Percentiles rank a stretch among this genome's conserved stretches.
phyloP scores from a whole-genome alignment of 2,888 invertebrate species.

The Aspidapion aeneum region DNA sequence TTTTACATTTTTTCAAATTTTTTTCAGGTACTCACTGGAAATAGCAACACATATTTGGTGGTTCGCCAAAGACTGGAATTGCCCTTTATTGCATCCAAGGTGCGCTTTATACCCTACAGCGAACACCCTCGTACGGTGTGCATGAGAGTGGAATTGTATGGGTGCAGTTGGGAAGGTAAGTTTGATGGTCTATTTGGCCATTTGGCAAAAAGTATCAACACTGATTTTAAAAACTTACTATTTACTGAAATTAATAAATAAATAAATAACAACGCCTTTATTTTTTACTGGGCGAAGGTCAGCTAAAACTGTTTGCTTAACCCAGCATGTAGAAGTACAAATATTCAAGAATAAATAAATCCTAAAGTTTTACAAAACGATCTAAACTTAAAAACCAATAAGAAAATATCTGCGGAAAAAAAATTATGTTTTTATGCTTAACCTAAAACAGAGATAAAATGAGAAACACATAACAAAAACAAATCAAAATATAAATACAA shows the following conservation, averaged over 20 bases:
- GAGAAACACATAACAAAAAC: neutral
- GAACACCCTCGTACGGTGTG: conserved; percentile 84
- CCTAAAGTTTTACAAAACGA: neutral
- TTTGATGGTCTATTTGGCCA: conserved; percentile 28
- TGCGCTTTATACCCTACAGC: conserved; percentile 86
- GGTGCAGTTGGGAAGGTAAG: conserved; percentile 76
- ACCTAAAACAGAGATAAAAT: neutral
- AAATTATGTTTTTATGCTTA: neutral
- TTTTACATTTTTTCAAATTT: too few relatives aligned
- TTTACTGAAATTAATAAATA: conserved; percentile 1
- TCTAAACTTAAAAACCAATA: neutral
- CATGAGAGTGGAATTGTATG: conserved; percentile 89
- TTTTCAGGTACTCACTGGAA: conserved; percentile 70
- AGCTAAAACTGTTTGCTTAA: conserved; percentile 2
- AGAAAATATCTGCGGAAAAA: neutral
- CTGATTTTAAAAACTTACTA: too few relatives aligned
- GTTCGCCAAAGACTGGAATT: conserved; percentile 70
- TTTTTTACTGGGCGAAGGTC: neutral
- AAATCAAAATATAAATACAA: neutral
- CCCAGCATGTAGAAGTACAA: neutral
- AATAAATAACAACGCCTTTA: neutral
- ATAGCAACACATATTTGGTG: conserved; percentile 72
- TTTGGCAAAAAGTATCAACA: neutral
- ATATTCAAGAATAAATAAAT: neutral
- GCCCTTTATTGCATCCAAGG: conserved; percentile 80